Percentiles rank a stretch among this genome's conserved stretches.
phyloP scores from a whole-genome alignment of 2,888 invertebrate species.

The Ectemnius continuus region DNA sequence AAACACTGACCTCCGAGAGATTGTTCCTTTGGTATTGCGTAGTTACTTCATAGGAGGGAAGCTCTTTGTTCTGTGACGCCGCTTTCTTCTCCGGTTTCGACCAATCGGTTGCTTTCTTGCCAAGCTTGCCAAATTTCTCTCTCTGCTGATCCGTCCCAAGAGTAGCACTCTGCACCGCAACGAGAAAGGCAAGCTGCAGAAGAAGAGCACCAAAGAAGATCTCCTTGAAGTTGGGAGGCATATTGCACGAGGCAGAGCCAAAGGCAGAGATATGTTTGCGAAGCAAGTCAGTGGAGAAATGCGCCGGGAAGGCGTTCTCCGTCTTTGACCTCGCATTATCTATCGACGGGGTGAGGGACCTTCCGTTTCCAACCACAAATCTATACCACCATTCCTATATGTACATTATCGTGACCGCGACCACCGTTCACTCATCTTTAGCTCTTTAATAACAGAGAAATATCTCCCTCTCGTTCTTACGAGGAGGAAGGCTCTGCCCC shows the following conservation, averaged over 20 bases:
- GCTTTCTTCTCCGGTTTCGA: not conserved
- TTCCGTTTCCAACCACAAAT: slow-evolving; percentile 11
- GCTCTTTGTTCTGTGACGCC: not conserved
- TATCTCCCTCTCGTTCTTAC: not conserved
- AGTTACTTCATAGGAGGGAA: not conserved
- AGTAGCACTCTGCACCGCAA: too few species aligned
- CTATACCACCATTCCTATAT: slow-evolving; percentile 13
- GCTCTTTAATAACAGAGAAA: too few species aligned
- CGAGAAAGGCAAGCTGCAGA: slow-evolving; percentile 11
- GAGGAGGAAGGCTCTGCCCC: not conserved
- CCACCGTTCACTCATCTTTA: not conserved
- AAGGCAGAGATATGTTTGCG: not conserved
- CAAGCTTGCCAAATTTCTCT: not conserved
- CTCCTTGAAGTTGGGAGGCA: slow-evolving; percentile 19
- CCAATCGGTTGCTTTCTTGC: not conserved
- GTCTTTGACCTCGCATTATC: slow-evolving; percentile 52
- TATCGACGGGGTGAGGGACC: slow-evolving; percentile 32
- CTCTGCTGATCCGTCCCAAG: too few species aligned
- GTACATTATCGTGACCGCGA: slow-evolving; percentile 11
- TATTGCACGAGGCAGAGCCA: slow-evolving; percentile 13
- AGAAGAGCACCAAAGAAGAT: slow-evolving; percentile 12
- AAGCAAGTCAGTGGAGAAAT: slow-evolving; percentile 15
- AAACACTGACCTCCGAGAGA: not conserved
- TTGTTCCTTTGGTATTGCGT: not conserved
- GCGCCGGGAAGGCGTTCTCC: slow-evolving; percentile 1